Evolutionary conservation across 1,140 invertebrate genomes (phyloP).

Genomic region (Drosophila arizonae): DNA sequence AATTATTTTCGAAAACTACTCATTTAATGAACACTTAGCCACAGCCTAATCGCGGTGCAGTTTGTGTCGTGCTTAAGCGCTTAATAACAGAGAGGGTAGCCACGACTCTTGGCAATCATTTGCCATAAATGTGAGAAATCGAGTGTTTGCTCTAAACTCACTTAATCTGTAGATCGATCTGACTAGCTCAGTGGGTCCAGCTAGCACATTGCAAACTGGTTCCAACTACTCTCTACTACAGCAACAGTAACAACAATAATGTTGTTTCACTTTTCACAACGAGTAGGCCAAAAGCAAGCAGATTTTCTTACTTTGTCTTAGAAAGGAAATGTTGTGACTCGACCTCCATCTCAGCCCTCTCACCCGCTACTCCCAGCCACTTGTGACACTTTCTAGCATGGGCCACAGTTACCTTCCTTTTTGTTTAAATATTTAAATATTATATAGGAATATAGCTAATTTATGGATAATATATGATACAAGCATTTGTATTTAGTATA

Average conservation of each 20-base stretch:
- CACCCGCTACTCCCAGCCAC: background rate
- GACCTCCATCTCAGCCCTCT: background rate
- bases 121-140: background rate
- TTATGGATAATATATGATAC: no score
- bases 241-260: no score
- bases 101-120: background rate
- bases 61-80: conserved; percentile 8
- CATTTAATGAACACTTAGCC: conserved; percentile 43
- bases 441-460: no score
- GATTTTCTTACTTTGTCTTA: conserved; percentile 20
- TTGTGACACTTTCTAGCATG: conserved; percentile 40
- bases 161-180: background rate
- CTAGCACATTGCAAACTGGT: conserved; percentile 2
- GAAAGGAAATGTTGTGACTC: conserved; percentile 54
- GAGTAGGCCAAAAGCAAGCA: conserved; percentile 15
- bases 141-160: background rate
- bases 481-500: no score
- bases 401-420: no score
- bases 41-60: conserved; percentile 32
- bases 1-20: conserved; percentile 66
- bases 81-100: conserved; percentile 30
- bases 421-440: no score
- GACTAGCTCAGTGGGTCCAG: background rate
- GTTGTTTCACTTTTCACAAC: conserved; percentile 4
- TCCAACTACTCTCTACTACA: background rate